Evolutionary conservation across 2,888 invertebrate genomes (phyloP).

Genomic region (Agriopis marginaria): DNA sequence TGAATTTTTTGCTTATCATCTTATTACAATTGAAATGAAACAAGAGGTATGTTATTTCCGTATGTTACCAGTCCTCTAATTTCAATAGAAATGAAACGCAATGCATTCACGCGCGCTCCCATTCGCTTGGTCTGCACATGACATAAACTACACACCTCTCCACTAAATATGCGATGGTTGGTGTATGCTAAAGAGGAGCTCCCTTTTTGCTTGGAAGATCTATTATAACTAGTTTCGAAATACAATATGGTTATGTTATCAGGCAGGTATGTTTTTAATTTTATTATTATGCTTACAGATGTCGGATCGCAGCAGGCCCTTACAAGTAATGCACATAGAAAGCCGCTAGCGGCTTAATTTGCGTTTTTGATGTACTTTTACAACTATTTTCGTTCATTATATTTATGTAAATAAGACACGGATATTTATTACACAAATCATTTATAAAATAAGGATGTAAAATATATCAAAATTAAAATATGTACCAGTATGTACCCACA

Average conservation of each 20-base stretch:
- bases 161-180: too few relatives aligned
- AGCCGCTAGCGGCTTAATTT: constrained; percentile 6
- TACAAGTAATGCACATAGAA: not conserved
- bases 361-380: constrained; percentile 3
- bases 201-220: too few relatives aligned
- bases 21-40: too few relatives aligned
- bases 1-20: too few relatives aligned
- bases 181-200: too few relatives aligned
- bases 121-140: too few relatives aligned
- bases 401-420: not conserved
- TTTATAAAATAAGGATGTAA: not conserved
- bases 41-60: too few relatives aligned
- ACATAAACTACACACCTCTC: too few relatives aligned
- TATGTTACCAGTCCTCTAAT: too few relatives aligned
- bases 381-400: not conserved
- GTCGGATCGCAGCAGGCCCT: not conserved
- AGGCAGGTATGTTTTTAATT: not conserved
- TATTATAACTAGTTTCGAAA: too few relatives aligned
- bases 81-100: too few relatives aligned
- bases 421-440: not conserved
- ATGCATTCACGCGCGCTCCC: too few relatives aligned
- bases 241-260: not conserved
- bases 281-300: not conserved
- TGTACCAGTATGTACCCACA: not conserved
- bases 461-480: not conserved